Percentiles rank a stretch among this genome's conserved stretches.
Conservation (phyloP, 1,140 invertebrate genomes). For the Bathynomus jamesi region DNA sequence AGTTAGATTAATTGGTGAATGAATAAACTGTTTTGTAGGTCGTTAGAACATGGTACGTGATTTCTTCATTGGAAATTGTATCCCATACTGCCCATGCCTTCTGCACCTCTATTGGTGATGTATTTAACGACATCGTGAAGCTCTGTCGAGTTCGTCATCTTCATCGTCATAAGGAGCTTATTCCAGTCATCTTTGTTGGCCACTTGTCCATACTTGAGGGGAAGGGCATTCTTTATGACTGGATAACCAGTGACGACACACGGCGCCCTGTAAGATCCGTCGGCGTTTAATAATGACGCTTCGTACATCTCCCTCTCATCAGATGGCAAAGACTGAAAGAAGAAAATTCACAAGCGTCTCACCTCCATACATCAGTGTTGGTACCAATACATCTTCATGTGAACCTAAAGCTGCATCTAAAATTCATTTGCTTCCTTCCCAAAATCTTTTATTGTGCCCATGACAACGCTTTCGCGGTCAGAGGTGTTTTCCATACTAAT, state of each 20-base stretch:
- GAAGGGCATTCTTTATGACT: slow-evolving; percentile 53
- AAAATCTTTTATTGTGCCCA: too few species aligned
- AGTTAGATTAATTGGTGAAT: too few species aligned
- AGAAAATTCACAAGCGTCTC: too few species aligned
- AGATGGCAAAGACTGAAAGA: slow-evolving; percentile 55
- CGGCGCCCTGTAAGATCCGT: slow-evolving; percentile 47
- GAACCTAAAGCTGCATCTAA: too few species aligned
- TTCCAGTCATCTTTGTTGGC: slow-evolving; percentile 87
- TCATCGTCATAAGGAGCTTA: slow-evolving; percentile 69
- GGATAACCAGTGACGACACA: slow-evolving; percentile 84
- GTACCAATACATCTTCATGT: too few species aligned
- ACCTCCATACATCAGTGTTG: too few species aligned
- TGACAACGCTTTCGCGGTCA: too few species aligned
- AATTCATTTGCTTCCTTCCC: too few species aligned
- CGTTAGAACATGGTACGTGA: too few species aligned
- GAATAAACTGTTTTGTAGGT: too few species aligned
- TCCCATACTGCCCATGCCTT: background rate
- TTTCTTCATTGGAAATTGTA: too few species aligned
- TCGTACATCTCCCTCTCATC: slow-evolving; percentile 65
- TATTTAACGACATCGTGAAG: slow-evolving; percentile 67
- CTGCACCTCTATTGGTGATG: slow-evolving; percentile 68
- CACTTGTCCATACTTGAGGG: slow-evolving; percentile 43
- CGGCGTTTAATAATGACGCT: slow-evolving; percentile 51
- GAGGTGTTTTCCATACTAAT: too few species aligned
- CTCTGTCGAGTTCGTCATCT: slow-evolving; percentile 48